Evolutionary conservation across 1,140 invertebrate genomes (phyloP), one percentile per base, ranked within the genome.

Genomic region (Teleopsis dalmanni): DNA sequence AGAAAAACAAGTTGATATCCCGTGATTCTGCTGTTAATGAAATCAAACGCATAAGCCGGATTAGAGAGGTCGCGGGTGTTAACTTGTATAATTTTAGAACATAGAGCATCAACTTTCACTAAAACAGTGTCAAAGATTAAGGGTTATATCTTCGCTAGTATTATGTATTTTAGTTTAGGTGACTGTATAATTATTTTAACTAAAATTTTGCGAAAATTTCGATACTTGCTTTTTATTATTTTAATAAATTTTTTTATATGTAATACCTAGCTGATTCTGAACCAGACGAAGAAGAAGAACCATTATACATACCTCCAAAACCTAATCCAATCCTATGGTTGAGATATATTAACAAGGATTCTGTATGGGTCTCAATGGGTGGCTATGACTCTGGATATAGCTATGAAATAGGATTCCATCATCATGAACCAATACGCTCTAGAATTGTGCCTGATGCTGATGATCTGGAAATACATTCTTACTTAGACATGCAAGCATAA

Each of bases 311-410:
- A 50, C 81, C 80, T 1, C 64, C 74, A 53, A 52, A 71, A 31
- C 78, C 79, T 9, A 81, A 77, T 59, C 54, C 57, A 26, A 67
- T 82, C 35, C 60, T 78, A 21, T 73, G 74, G 58, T 59, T 75
- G 25, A 60, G 75, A 41, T 79, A 79, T 48, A 75, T 73, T 0
- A 31, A 21, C 4, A 53, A 65, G 13, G 53, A 73, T 21, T 76
- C 72, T 6, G 63, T 83, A 22, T 78, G 78, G 76, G 51, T 83
- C 1, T 78, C 77, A 2, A 75, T 83, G 74, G 78, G 73, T 13
- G 84, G 78, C 16, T 87, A 79, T 65, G 85, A 87, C 71, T 78
- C 82, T 21, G 85, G 85, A 33, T 87, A 84, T 57, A 72, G 87
- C 45, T 88, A 88, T 56, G 81, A 87, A 69, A 82, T 77, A 65